Percentiles rank a stretch among this genome's conserved stretches.
Evolutionary conservation across 2,888 invertebrate species (phyloP).

Genomic region (Orthonevra nobilis): DNA sequence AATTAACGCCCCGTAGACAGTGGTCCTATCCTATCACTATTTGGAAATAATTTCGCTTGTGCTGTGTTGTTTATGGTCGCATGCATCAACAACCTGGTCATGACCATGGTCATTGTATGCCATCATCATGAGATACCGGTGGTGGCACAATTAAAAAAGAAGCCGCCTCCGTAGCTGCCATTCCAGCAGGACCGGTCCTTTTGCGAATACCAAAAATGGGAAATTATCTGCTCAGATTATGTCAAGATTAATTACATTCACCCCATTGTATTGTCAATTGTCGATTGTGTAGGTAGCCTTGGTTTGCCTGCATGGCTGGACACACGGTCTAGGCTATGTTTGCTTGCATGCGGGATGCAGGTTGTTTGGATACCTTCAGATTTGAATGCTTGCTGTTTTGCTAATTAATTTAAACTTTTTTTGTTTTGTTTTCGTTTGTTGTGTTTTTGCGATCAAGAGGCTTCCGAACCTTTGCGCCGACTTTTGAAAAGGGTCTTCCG

Average conservation of each 20-base stretch:
- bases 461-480: background rate
- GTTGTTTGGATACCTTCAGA: slow-evolving; percentile 13
- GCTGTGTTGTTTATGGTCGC: slow-evolving; percentile 48
- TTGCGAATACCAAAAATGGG: slow-evolving; percentile 72
- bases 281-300: slow-evolving; percentile 43
- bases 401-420: slow-evolving; percentile 63
- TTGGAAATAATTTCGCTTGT: slow-evolving; percentile 9
- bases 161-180: slow-evolving; percentile 34
- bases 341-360: background rate
- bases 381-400: slow-evolving; percentile 53
- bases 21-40: slow-evolving; percentile 1
- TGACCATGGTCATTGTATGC: slow-evolving; percentile 45
- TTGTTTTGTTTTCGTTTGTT: background rate
- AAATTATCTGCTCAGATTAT: slow-evolving; percentile 79
- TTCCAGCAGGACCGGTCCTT: slow-evolving; percentile 17
- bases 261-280: slow-evolving; percentile 79
- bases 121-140: background rate
- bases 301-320: slow-evolving; percentile 19
- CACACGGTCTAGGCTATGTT: slow-evolving; percentile 29
- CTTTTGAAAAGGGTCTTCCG: slow-evolving; percentile 62
- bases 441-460: too few species aligned
- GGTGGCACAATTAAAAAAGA: slow-evolving; percentile 58
- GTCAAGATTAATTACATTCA: slow-evolving; percentile 79
- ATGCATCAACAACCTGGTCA: slow-evolving; percentile 35
- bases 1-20: slow-evolving; percentile 64